Percentiles rank a stretch among this genome's conserved stretches.
Evolutionary conservation across 2,113 vertebrate genomes (phyloP).

Genomic region (Pseudopipra pipra): DNA sequence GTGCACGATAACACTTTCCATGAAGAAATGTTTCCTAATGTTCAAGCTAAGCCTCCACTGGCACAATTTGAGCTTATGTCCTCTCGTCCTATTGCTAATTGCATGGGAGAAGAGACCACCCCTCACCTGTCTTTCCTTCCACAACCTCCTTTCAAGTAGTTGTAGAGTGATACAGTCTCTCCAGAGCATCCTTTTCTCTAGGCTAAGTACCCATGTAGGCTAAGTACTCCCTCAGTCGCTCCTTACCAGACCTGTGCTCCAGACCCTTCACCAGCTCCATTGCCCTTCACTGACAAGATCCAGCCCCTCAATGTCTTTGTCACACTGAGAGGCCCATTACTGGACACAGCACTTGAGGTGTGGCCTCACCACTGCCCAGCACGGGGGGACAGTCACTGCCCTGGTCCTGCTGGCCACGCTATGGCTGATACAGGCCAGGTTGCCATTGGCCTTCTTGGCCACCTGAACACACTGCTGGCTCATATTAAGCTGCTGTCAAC

Average conservation of each 20-base stretch:
- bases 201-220: rapidly evolving
- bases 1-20: rapidly evolving
- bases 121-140: no score
- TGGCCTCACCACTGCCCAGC: not conserved
- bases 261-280: rapidly evolving
- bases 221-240: not conserved
- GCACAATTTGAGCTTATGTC: rapidly evolving
- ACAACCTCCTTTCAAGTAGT: rapidly evolving
- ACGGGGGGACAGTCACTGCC: not conserved
- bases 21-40: not conserved
- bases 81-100: rapidly evolving
- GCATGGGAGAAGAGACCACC: rapidly evolving
- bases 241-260: not conserved
- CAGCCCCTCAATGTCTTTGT: not conserved
- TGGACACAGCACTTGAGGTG: rapidly evolving
- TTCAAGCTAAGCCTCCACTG: not conserved
- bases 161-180: rapidly evolving
- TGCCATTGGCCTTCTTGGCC: not conserved
- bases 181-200: not conserved
- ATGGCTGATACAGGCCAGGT: not conserved
- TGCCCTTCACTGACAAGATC: not conserved
- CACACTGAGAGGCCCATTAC: not conserved
- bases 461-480: not conserved
- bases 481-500: rapidly evolving
- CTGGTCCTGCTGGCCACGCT: not conserved